Conservation (phyloP, 1,140 invertebrate genomes). For the Dufourea novaeangliae region DNA sequence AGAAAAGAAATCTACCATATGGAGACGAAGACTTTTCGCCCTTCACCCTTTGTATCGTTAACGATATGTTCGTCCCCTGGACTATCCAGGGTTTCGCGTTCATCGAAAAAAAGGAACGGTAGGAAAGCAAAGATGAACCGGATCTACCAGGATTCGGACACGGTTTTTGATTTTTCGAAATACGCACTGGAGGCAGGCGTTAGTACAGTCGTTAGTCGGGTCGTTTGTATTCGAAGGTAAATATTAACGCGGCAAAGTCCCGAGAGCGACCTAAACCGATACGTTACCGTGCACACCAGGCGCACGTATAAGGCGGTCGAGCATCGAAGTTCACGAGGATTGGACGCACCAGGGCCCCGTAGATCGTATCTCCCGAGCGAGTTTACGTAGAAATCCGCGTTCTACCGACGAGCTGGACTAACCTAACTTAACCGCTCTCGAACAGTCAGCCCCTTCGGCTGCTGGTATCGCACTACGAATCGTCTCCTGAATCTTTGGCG, state of each 20-base stretch:
- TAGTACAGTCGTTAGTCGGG: background rate
- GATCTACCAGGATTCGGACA: background rate
- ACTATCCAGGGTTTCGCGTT: too few relatives aligned
- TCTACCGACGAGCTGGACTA: slow-evolving; percentile 62
- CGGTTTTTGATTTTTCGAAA: background rate
- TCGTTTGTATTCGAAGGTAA: background rate
- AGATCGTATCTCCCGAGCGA: slow-evolving; percentile 77
- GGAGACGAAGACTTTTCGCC: background rate
- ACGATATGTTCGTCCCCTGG: background rate
- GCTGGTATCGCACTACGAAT: slow-evolving; percentile 80
- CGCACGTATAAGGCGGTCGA: slow-evolving; percentile 54
- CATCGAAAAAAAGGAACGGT: background rate
- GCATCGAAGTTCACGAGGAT: slow-evolving; percentile 70
- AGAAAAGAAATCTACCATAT: slow-evolving; percentile 11
- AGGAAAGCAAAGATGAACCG: background rate
- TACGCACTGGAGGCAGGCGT: background rate
- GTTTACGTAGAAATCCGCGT: slow-evolving; percentile 79
- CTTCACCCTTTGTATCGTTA: slow-evolving; percentile 4
- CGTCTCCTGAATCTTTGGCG: slow-evolving; percentile 76
- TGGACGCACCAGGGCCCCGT: slow-evolving; percentile 65
- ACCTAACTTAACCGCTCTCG: slow-evolving; percentile 66
- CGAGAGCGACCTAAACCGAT: slow-evolving; percentile 65
- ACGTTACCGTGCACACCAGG: slow-evolving; percentile 40
- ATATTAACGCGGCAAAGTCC: slow-evolving; percentile 42
- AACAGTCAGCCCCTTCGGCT: slow-evolving; percentile 63